Evolutionary conservation across 2,797 vertebrate genomes (phyloP).

Genomic region (Leptatherina wallacei): DNA sequence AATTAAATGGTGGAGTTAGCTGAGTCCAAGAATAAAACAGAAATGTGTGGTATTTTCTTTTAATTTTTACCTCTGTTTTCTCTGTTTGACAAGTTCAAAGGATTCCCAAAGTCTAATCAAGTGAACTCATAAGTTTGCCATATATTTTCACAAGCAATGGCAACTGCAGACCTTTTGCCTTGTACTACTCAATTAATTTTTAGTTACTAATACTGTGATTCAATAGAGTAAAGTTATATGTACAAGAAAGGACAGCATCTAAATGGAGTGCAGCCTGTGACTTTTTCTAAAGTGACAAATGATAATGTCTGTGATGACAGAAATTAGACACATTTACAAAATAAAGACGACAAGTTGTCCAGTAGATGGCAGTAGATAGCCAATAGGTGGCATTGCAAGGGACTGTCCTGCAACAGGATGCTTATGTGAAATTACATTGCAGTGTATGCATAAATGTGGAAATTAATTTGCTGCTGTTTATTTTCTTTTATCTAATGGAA

Average conservation of each 20-base stretch:
- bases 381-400: background rate
- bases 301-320: background rate
- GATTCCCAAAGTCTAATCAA: background rate
- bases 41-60: background rate
- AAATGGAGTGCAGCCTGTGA: background rate
- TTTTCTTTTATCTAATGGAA: background rate
- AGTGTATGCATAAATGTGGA: background rate
- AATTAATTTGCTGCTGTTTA: background rate
- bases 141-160: background rate
- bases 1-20: background rate
- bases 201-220: background rate
- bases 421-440: background rate
- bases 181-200: background rate
- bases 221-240: background rate
- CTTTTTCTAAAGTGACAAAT: background rate
- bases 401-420: background rate
- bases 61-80: background rate
- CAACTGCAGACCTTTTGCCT: background rate
- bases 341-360: background rate
- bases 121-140: background rate
- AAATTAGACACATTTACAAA: background rate
- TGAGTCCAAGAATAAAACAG: background rate
- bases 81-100: background rate
- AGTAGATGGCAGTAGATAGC: constrained; percentile 10
- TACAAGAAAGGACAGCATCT: background rate